Evolutionary conservation across 2,113 vertebrate species (phyloP), one percentile per base, ranked within the genome.

Genomic region (Emydura subglobosa): DNA sequence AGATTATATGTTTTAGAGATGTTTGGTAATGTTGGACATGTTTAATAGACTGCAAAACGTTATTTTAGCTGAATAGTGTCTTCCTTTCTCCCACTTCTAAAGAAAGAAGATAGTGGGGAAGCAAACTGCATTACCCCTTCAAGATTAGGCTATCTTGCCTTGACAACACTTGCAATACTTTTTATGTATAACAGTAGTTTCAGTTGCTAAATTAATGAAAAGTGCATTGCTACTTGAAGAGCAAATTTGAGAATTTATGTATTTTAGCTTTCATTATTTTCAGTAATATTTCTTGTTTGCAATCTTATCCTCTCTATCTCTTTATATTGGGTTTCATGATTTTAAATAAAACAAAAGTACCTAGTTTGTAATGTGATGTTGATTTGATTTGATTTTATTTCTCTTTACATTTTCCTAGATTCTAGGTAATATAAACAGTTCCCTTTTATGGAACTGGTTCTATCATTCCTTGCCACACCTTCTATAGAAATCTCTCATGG

Each of bases 221-320:
- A 81, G 86, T 50, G 31, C 88, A 79, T 89, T 93, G 53, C 53
- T n/a, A n/a, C 14, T 91, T 86, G 59, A 93, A 86, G 89, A 79
- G 53, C 83, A 74, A 10, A 76, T 89, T 59, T 91, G 79, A 83
- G 51, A 91, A 86, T 68, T n/a, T 68, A 34, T 68, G 72, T 54
- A 51, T 47, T 39, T 83, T 65, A 51, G 78, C 47, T 86, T 74
- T 65, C 3, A n/a, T 54, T 91, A 86, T 74, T n/a, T 55, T 44
- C 0, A 79, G 86, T 12, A 31, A 68, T 76, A 84, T 27, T 17
- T 51, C 49, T 80, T n/a, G 84, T 53, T 34, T 76, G 25, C 82
- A 91, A 84, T 86, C n/a, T 83, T 89, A 39, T 0, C 1, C 9
- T 74, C 81, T 82, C 47, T 90, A 81, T 61, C 42, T n/a, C 14